These are phyloP conservation scores for Habropoda laboriosa DNA, from an alignment of 1,140 invertebrate species.

Conservation along the genomic window DNA sequence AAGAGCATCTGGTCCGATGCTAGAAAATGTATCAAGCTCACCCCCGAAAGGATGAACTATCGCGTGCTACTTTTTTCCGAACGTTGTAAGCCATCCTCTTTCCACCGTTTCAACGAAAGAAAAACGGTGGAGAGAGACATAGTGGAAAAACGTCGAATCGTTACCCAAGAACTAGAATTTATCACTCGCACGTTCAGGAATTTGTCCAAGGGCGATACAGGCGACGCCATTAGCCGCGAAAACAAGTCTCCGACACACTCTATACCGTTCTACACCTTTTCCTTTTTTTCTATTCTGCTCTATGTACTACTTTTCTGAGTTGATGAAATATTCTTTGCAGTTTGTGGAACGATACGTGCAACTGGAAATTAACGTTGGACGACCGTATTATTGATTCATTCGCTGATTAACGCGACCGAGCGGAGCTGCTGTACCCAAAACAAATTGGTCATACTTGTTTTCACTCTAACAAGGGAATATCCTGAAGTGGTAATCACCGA, in stretches of 20 bases:
- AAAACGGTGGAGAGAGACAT: neutral
- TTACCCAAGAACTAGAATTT: neutral
- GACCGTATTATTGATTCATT: too few species aligned
- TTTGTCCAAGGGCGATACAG: neutral
- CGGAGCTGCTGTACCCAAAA: too few species aligned
- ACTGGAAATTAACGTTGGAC: too few species aligned
- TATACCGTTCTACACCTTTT: too few species aligned
- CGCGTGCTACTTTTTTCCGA: neutral
- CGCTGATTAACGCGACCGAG: too few species aligned
- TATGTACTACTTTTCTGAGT: neutral
- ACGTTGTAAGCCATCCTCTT: neutral
- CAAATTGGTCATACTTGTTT: too few species aligned
- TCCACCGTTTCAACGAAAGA: neutral
- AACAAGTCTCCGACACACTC: neutral
- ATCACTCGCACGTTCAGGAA: neutral
- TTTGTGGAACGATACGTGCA: too few species aligned
- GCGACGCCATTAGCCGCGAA: neutral
- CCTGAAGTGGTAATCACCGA: too few species aligned
- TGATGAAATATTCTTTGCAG: neutral
- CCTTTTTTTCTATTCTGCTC: neutral
- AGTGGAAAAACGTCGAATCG: constrained; percentile 10
- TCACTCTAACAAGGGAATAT: too few species aligned
- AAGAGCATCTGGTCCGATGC: neutral
- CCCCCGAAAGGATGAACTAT: constrained; percentile 10
- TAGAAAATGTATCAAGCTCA: constrained; percentile 18